Percentiles rank a stretch among this genome's conserved stretches.
Conservation (phyloP, 1,140 invertebrate species). For the Macrostomum lignano region DNA sequence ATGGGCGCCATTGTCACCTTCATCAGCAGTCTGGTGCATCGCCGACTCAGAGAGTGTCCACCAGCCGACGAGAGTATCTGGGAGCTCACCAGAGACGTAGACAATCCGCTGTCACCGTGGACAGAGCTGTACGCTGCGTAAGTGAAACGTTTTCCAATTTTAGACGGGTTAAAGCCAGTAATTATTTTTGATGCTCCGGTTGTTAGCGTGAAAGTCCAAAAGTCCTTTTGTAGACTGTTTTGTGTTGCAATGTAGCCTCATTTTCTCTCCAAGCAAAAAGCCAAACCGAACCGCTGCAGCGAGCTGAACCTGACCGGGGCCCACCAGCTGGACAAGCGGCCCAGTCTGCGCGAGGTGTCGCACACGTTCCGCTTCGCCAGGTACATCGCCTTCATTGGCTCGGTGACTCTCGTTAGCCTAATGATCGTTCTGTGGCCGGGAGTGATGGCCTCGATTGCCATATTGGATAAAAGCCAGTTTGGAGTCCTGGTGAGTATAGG, state of each 20-base stretch:
- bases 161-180: no score
- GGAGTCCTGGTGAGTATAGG: conserved; percentile 11
- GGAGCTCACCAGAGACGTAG: conserved; percentile 28
- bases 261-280: not conserved
- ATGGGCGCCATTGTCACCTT: conserved; percentile 18
- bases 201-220: no score
- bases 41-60: conserved; percentile 3
- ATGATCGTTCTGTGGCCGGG: conserved; percentile 17
- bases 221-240: not conserved
- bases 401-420: conserved; percentile 10
- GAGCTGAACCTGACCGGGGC: conserved; percentile 14
- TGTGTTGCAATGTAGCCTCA: conserved; percentile 1
- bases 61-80: conserved; percentile 17
- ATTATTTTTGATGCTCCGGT: no score
- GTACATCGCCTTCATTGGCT: conserved; percentile 11
- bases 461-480: conserved; percentile 12
- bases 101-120: conserved; percentile 28
- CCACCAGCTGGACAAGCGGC: conserved; percentile 15
- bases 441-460: conserved; percentile 11
- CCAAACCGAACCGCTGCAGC: conserved; percentile 11
- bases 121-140: conserved; percentile 24
- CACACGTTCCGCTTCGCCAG: conserved; percentile 12
- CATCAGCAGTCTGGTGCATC: conserved; percentile 13
- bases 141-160: no score
- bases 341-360: conserved; percentile 14